Base-by-base conservation (phyloP, 2,888 invertebrate species). In the Oxycera nigricornis region DNA sequence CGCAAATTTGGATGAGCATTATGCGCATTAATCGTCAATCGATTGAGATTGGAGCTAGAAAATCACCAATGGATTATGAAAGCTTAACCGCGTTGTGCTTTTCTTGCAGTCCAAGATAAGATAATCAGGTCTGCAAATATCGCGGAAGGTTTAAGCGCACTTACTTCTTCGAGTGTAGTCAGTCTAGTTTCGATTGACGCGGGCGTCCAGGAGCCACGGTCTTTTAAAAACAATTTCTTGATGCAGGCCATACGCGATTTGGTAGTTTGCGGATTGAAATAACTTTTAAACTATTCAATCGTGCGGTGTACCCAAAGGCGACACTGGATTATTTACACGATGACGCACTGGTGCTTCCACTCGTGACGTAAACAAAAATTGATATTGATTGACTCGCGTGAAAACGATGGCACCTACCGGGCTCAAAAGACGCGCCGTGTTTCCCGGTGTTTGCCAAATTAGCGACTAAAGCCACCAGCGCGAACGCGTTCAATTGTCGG, bases 181-280 rank as follows among this genome's bases (percentile, higher is more conserved):
- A 14, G 35, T 2, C 17, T 68, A 17, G n/a, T 22, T 11, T 52
- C 30, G 35, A 55, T 20, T 4, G 52, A 11, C 11, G 70, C 55
- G 4, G 70, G 70, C 22, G 70, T 70, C 70, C 70, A 70, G 7
- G 70, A 70, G 20, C 70, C 70, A 17, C 55, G 52, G 17, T 70
- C 70, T 26, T 70, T 70, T 7, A 70, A 3, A 22, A 70, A 70
- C 11, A 70, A 55, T 20, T 52, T 70, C 22, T 55, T 70, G 4
- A 70, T 30, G 22, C 70, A 70, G 2, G 70, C 70, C 70, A 70
- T 70, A n/a, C 30, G 14, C 20, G 24, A 31, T 62, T 30, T 65
- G 1, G 14, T 14, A 14, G 17, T 2, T 3, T 52, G 9, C 24
- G 52, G 9, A 20, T 52, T 50, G n/a, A 17, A n/a, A 17, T 17